Evolutionary conservation across 37 sponge, comb jelly and placozoan genomes (phyloP), one percentile per base, ranked within the genome.

Genomic region (Ianthella basta): DNA sequence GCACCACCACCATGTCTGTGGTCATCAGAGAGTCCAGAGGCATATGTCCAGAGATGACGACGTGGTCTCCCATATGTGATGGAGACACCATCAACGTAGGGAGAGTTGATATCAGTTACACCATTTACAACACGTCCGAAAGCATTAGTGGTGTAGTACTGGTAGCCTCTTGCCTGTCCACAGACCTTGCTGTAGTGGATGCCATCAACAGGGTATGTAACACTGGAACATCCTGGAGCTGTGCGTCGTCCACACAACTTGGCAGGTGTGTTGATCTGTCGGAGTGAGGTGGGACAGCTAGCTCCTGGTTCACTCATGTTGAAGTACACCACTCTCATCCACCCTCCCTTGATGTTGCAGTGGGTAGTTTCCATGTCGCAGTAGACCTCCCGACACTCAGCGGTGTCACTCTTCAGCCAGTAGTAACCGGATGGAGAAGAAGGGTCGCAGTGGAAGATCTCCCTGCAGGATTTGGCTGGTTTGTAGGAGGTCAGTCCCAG

Each of bases 41-140:
- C 78, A 41, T 75, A 75, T 16, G 78, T 75, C 78, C 78, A 75
- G 1, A 75, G 1, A 44, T 75, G 78, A 24, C 39, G 35, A 36
- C 78, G 32, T 19, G 78, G 78, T 13, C 12, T 40, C 25, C 78
- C 78, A 40, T 75, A 50, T 53, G 78, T 75, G 32, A 75, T 75
- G n/a, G 78, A 75, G 24, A 75, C n/a, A 16, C 78, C 78, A 53
- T 75, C 53, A 10, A 75, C 78, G 10, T 75, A 75, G 78, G 37
- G 37, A 2, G 78, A 75, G 78, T 75, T 41, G 53, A 75, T 75
- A 24, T 24, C n/a, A 44, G n/a, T 18, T 15, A 18, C 5, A 19
- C 12, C n/a, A 25, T 44, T 44, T 61, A 4, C 10, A 6, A n/a
- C 70, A 5, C 35, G 35, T 18, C 27, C 1, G 39, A 44, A 75